These are phyloP conservation scores for Hemichromis elongatus DNA, from an alignment of 2,113 vertebrate genomes.

Conservation along the genomic window DNA sequence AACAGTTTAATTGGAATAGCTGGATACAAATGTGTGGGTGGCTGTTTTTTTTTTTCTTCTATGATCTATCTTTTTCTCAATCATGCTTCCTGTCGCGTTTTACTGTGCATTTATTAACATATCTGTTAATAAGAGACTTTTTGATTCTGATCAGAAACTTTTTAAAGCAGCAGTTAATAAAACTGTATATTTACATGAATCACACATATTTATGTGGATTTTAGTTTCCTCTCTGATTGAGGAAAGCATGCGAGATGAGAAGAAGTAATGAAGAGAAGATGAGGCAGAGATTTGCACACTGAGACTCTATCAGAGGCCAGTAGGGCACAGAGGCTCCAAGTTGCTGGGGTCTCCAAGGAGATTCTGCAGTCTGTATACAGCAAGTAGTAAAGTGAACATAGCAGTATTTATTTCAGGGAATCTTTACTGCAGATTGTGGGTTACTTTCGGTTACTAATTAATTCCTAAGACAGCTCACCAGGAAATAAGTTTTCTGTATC, in stretches of 20 bases:
- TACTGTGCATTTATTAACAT: not conserved
- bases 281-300: not conserved
- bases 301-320: constrained; percentile 13
- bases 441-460: constrained; percentile 41
- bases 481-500: not conserved
- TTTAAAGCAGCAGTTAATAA: not conserved
- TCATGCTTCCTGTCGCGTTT: not conserved
- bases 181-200: not conserved
- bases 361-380: not conserved
- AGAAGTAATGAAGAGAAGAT: not conserved
- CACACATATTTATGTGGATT: not conserved
- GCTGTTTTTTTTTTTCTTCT: not conserved
- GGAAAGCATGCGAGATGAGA: not conserved
- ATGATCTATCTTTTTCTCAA: not conserved
- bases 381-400: not conserved
- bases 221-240: not conserved
- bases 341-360: not conserved
- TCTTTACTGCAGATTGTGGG: not conserved
- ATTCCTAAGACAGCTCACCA: not conserved
- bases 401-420: constrained; percentile 13
- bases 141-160: not conserved
- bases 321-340: not conserved
- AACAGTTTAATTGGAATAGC: constrained; percentile 60
- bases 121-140: not conserved
- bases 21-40: constrained; percentile 32